Evolutionary conservation across 2,113 vertebrate genomes (phyloP), one percentile per base, ranked within the genome.

Genomic region (Cyphomyrus discorhynchus): DNA sequence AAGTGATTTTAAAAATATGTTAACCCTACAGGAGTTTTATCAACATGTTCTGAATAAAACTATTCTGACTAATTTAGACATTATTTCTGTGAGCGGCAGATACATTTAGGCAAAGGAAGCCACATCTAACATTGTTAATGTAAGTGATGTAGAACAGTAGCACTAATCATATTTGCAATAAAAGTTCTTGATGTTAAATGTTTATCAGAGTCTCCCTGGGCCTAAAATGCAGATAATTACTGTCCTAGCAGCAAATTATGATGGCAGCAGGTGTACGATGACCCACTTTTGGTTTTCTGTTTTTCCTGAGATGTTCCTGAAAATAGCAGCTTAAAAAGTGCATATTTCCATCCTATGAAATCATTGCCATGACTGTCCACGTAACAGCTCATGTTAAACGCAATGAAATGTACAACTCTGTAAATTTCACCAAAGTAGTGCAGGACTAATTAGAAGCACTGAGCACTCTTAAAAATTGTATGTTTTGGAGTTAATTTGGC

Each of bases 111-210:
- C 15, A 77, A 39, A 77, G 70, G 31, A 77, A 15, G 13, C 70
- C 11, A 5, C 80, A 84, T 84, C 21, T 10, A 84, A 24, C 80
- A 84, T 47, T 47, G 19, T 42, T 47, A 46, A 46, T 46, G n/a
- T 15, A 42, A 82, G 7, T 47, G 4, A 45, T 84, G 42, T 47
- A 8, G 24, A 84, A n/a, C 80, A 46, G 80, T 42, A 47, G 39
- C 80, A 89, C 53, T 42, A 82, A 82, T 89, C 83, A 90, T 58
- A 62, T 84, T 84, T 50, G 9, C 42, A 39, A 50, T 52, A 70
- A 47, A 62, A 49, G 21, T 31, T 27, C 24, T 31, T 3, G 19
- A 46, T 0, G 27, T 27, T 6, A 46, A 17, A 35, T 86, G 84
- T 86, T 70, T 90, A 90, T 90, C 53, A 47, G 8, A 19, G 53